Conservation (phyloP, 1,140 invertebrate genomes). For the Aporrectodea caliginosa region DNA sequence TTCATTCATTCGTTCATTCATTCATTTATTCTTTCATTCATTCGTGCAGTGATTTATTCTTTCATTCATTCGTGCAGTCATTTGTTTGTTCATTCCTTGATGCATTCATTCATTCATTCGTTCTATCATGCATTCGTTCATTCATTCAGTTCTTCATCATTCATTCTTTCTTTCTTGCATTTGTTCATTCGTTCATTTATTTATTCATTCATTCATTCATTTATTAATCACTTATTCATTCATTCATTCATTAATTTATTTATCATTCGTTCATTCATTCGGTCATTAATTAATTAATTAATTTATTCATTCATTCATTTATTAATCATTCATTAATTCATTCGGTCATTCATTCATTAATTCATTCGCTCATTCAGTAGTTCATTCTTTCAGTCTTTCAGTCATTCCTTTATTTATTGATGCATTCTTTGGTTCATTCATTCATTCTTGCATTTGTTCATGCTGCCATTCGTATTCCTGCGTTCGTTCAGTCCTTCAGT, state of each 20-base stretch:
- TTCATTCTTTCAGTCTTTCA: background rate
- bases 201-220: background rate
- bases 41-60: background rate
- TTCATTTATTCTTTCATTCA: background rate
- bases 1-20: background rate
- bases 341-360: background rate
- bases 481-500: background rate
- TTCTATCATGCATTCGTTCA: background rate
- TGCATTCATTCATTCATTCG: constrained; percentile 1
- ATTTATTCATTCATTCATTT: background rate
- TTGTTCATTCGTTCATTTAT: background rate
- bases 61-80: background rate
- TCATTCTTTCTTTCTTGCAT: background rate
- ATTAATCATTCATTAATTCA: background rate
- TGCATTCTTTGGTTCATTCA: background rate
- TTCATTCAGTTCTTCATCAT: background rate
- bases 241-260: background rate
- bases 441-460: background rate
- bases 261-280: too few relatives aligned
- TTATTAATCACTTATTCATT: background rate
- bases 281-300: too few relatives aligned
- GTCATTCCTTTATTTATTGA: background rate
- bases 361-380: background rate
- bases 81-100: background rate
- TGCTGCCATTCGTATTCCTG: background rate